Base-by-base conservation (phyloP, 1,140 invertebrate species). In the Portunus trituberculatus region DNA sequence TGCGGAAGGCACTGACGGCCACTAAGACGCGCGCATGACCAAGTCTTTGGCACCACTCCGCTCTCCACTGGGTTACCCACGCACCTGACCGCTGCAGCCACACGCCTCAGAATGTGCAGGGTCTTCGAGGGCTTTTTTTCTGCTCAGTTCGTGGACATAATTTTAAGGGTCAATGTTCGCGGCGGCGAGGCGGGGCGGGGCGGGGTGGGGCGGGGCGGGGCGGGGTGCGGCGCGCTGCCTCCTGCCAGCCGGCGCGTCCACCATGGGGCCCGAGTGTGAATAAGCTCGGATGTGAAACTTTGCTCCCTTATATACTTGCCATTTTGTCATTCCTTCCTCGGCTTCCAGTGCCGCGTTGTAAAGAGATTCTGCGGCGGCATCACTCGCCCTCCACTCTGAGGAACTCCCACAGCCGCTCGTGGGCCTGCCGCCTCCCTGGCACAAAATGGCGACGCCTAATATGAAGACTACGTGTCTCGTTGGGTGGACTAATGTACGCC, bases 291-390 rank as follows among this genome's bases (percentile, higher is more conserved):
- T 39, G 94, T 95, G 94, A 95, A 94, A 94, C 94, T 93, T 95
- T 94, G 94, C 93, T 94, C 94, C 92, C 96, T 96, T 96, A 96
- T 96, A 96, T 96, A 96, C 96, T 96, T 96, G 95, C 96, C 96
- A 96, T 95, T 96, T 96, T 96, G 96, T 96, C 96, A 96, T 96
- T 95, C 92, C 88, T 94, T 95, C 94, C 96, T 94, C 96, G 92
- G 96, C 95, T 95, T 96, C 94, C 96, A 95, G 96, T 93, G 95
- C 88, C 95, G 89, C 92, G 67, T 59, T 95, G 92, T 91, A 93
- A 90, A 95, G 93, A 90, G 92, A 95, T 84, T 94, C 92, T 93
- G 92, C 76, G 31, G 12, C 94, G 59, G 89, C 59, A 91, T 95
- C 94, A 92, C 82, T 95, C 94, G 82, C 89, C 16, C 90, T 83